phyloP scores from a whole-genome alignment of 2,888 invertebrate genomes.

The Leptarthrus brevirostris region DNA sequence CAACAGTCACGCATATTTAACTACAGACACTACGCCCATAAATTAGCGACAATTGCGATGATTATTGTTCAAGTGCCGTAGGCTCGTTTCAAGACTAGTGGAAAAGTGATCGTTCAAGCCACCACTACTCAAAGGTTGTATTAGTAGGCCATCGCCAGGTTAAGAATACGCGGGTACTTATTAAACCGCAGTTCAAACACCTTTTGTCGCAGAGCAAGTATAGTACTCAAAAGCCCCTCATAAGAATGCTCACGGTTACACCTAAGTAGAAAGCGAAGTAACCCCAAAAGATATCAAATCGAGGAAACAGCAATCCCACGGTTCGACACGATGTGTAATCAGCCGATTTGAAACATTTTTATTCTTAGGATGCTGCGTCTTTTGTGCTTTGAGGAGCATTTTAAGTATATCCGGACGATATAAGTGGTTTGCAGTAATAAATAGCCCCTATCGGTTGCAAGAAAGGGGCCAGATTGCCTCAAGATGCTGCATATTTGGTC shows the following conservation, averaged over 20 bases:
- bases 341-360: slow-evolving; percentile 17
- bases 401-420: slow-evolving; percentile 16
- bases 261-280: neutral
- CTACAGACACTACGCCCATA: slow-evolving; percentile 20
- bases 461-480: slow-evolving; percentile 12
- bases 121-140: slow-evolving; percentile 3
- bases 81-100: neutral
- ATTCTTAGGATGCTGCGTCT: slow-evolving; percentile 13
- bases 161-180: slow-evolving; percentile 55
- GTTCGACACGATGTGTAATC: neutral
- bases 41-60: slow-evolving; percentile 32
- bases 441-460: slow-evolving; percentile 31
- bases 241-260: neutral
- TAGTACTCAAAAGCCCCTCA: neutral
- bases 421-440: slow-evolving; percentile 10
- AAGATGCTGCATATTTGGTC: slow-evolving; percentile 22
- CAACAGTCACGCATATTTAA: slow-evolving; percentile 1
- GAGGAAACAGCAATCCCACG: neutral
- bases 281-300: slow-evolving; percentile 20
- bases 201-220: slow-evolving; percentile 25
- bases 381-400: slow-evolving; percentile 26
- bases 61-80: slow-evolving; percentile 29
- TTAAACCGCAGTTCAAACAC: slow-evolving; percentile 53
- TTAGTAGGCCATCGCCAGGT: slow-evolving; percentile 50
- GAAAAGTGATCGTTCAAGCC: slow-evolving; percentile 4